Percentiles rank a stretch among this genome's conserved stretches.
phyloP scores from a whole-genome alignment of 2,888 invertebrate genomes.

The Latheticus oryzae region DNA sequence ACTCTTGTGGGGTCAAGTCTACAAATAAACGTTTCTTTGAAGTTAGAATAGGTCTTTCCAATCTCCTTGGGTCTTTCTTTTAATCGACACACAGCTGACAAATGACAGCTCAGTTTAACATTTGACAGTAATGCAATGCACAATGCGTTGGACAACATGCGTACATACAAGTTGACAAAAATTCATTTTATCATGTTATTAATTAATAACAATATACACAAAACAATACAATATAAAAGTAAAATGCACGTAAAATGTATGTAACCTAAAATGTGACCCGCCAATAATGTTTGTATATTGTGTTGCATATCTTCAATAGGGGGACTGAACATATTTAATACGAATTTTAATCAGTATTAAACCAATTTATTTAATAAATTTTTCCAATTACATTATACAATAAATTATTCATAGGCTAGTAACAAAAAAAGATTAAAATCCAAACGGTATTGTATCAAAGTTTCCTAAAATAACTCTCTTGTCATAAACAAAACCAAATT shows the following conservation, averaged over 20 bases:
- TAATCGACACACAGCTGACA: constrained; percentile 8
- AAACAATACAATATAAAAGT: constrained; percentile 30
- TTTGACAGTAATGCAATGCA: constrained; percentile 24
- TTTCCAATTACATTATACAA: too few species aligned
- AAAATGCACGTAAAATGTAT: constrained; percentile 24
- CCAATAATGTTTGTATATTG: too few species aligned
- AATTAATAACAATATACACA: constrained; percentile 24
- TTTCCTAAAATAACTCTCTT: constrained; percentile 6
- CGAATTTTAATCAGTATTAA: constrained; percentile 28
- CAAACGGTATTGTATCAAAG: constrained; percentile 6
- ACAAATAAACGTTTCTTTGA: constrained; percentile 20
- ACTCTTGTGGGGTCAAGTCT: constrained; percentile 31
- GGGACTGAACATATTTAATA: constrained; percentile 29
- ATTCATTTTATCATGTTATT: constrained; percentile 25
- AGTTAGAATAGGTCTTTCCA: constrained; percentile 6
- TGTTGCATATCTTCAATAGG: constrained; percentile 27
- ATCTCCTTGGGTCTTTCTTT: too few species aligned
- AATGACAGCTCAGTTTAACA: constrained; percentile 10
- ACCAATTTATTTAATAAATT: too few species aligned
- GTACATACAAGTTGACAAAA: constrained; percentile 27
- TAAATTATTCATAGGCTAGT: constrained; percentile 7
- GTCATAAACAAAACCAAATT: constrained; percentile 9
- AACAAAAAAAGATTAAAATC: too few species aligned
- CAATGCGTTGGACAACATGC: constrained; percentile 16
- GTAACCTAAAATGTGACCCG: too few species aligned